Evolutionary conservation across 2,797 vertebrate species (phyloP), one percentile per base, ranked within the genome.

Genomic region (Hippoglossus hippoglossus): DNA sequence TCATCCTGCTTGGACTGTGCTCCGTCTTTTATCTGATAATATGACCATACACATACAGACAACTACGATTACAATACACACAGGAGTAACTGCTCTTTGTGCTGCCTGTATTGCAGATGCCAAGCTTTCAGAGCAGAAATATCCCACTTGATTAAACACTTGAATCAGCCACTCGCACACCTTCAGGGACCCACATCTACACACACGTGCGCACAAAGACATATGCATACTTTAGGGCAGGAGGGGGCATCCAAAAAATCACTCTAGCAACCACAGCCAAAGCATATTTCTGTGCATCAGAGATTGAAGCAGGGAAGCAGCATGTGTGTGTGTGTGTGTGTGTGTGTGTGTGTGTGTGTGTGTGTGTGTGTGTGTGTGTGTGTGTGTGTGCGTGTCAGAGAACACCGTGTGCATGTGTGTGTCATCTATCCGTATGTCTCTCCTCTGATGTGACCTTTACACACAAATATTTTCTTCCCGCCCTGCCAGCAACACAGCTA

Each of bases 371-470:
- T 52, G 12, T 46, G 53, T 52, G 63, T 41, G 76, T 59, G 49
- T 58, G 22, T 39, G 55, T 44, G 72, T 60, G 56, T 67, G 18
- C 56, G 36, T 62, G 28, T 56, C 44, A 5, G 64, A 9, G 44
- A 26, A 28, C 26, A 11, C 26, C 56, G 49, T 73, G 68, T 52
- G 9, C 39, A 63, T 47, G 71, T 77, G 75, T 84, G 75, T 84
- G 83, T 83, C 81, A 82, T 87, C 85, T 86, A 85, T 87, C 75
- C 83, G 57, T 82, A 73, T 94, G 92, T 92, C 86, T 84, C 84
- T 79, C 69, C 80, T 89, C 82, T 86, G 90, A 89, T 78, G 76
- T 94, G 92, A 94, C 94, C 94, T 94, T 95, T 94, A 84, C 89
- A 92, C 87, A 81, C 81, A 83, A 86, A 92, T 90, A 88, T 90